Conservation (phyloP, 2,113 vertebrate species). For the Tupaia tana region DNA sequence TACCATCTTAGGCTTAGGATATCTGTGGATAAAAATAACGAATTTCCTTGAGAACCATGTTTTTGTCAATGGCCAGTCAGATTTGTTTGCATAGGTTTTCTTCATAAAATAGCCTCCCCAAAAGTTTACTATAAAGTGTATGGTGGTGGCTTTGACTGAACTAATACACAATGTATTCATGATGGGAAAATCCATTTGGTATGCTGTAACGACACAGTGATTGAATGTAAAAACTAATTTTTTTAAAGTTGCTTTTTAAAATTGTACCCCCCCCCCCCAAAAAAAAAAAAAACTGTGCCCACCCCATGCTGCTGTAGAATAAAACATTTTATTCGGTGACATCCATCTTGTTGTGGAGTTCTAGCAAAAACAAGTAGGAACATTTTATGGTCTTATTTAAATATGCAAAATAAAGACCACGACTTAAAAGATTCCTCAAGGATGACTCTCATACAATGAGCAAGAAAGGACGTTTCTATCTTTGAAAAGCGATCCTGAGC, state of each 20-base stretch:
- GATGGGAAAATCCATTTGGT: too few relatives aligned
- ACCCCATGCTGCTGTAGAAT: neutral
- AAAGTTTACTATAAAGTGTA: neutral
- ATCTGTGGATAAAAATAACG: neutral
- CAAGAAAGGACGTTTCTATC: neutral
- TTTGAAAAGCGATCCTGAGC: neutral
- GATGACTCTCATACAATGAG: neutral
- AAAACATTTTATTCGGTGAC: neutral
- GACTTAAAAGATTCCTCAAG: neutral
- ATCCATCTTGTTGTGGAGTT: neutral
- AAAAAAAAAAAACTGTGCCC: neutral
- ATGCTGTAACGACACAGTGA: too few relatives aligned
- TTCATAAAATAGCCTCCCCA: neutral
- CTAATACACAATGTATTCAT: too few relatives aligned
- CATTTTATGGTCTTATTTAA: neutral
- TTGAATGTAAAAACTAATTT: too few relatives aligned
- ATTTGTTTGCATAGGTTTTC: neutral
- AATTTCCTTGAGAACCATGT: neutral
- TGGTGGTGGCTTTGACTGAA: too few relatives aligned
- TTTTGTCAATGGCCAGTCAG: neutral
- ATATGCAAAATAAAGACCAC: neutral
- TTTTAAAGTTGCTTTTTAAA: constrained; percentile 43
- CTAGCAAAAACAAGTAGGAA: neutral
- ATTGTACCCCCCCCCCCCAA: neutral
- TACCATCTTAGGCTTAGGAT: neutral